Conservation (phyloP, 2,797 vertebrate genomes). For the Antrozous pallidus region DNA sequence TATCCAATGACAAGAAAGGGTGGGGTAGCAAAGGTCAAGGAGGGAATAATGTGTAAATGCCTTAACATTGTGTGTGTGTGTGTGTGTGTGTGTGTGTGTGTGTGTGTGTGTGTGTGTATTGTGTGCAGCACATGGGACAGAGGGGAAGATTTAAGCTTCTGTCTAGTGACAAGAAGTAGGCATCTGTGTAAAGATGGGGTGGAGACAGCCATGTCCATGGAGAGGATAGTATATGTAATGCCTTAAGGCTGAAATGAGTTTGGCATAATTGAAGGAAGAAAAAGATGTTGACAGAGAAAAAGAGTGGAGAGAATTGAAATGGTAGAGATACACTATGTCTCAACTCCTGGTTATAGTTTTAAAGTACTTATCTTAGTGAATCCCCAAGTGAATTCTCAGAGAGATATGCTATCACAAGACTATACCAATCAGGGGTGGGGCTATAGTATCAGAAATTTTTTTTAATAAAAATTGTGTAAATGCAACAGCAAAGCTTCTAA, state of each 20-base stretch:
- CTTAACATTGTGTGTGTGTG: not conserved
- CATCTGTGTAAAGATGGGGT: not conserved
- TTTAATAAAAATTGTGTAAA: not conserved
- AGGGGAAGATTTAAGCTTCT: not conserved
- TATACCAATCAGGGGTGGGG: too few species aligned
- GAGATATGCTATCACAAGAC: not conserved
- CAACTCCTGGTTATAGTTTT: not conserved
- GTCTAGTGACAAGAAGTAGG: not conserved
- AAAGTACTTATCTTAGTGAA: not conserved
- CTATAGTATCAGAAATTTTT: not conserved
- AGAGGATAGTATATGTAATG: not conserved
- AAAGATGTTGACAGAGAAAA: not conserved
- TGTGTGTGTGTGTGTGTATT: not conserved
- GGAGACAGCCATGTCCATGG: fast-evolving
- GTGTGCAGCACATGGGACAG: not conserved
- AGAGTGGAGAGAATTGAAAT: not conserved
- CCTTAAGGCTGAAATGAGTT: not conserved
- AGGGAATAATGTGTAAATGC: not conserved
- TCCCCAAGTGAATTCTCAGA: not conserved
- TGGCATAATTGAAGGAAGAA: not conserved
- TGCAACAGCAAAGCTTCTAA: not conserved
- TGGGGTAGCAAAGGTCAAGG: not conserved
- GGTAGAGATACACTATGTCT: fast-evolving
- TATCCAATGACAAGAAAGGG: not conserved
- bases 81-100: not conserved